Conservation (phyloP, 2,888 invertebrate species). For the Actias luna region DNA sequence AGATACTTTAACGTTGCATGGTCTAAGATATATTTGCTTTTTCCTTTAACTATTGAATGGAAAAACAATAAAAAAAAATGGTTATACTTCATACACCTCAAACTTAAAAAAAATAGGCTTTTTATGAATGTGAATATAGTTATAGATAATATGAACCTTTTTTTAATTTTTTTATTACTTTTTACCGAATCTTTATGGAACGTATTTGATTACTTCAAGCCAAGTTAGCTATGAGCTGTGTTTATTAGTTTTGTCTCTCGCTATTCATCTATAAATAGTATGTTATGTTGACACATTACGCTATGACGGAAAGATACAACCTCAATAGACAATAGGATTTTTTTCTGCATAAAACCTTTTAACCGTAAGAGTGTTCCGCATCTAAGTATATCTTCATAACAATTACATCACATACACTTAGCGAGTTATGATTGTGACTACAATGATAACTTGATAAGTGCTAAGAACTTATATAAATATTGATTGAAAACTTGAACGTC, state of each 20-base stretch:
- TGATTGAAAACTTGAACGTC: neutral
- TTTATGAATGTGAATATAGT: too few species aligned
- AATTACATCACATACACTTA: constrained; percentile 24
- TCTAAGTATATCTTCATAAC: constrained; percentile 11
- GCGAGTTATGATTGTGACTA: constrained; percentile 16
- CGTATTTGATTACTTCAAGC: too few species aligned
- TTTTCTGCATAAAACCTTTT: constrained; percentile 1
- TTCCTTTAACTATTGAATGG: too few species aligned
- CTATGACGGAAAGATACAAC: neutral
- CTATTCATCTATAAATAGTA: neutral
- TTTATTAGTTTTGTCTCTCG: neutral
- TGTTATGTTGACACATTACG: neutral
- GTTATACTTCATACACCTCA: too few species aligned
- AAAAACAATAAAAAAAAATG: too few species aligned
- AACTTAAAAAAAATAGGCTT: too few species aligned
- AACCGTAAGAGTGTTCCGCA: neutral
- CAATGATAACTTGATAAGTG: constrained; percentile 1
- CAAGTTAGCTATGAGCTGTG: too few species aligned
- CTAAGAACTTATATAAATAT: constrained; percentile 14
- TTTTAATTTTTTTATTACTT: too few species aligned
- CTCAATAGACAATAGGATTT: neutral
- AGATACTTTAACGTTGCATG: too few species aligned
- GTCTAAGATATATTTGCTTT: too few species aligned
- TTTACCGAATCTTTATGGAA: too few species aligned
- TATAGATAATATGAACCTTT: too few species aligned